A percentile compares a stretch with the other conserved stretches of the same genome.
phyloP scores from a whole-genome alignment of 2,888 invertebrate species.

The Malthinus seriepunctatus region DNA sequence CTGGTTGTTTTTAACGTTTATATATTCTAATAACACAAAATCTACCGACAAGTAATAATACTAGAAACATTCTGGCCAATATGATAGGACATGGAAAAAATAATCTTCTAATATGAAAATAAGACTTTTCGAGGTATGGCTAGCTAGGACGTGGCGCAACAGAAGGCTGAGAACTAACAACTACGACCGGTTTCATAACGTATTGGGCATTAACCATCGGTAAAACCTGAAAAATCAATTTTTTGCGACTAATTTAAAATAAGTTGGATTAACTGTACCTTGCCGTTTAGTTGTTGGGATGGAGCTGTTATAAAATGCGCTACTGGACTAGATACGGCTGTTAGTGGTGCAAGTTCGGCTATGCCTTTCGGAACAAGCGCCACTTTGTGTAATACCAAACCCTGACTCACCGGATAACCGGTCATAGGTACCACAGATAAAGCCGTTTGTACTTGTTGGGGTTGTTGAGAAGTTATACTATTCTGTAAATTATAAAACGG shows the following conservation, averaged over 20 bases:
- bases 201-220: constrained; percentile 72
- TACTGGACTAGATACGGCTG: constrained; percentile 63
- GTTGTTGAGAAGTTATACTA: constrained; percentile 7
- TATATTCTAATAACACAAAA: constrained; percentile 6
- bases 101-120: constrained; percentile 6
- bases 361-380: constrained; percentile 57
- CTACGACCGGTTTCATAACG: constrained; percentile 71
- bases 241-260: neutral
- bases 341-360: constrained; percentile 66
- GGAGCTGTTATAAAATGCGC: constrained; percentile 68
- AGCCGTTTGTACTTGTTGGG: constrained; percentile 47
- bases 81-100: constrained; percentile 2
- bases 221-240: constrained; percentile 53
- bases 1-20: neutral
- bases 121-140: constrained; percentile 12
- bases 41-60: constrained; percentile 16
- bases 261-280: constrained; percentile 56
- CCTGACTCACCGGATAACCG: constrained; percentile 50
- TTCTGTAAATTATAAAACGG: neutral
- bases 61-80: constrained; percentile 20
- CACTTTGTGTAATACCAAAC: constrained; percentile 57
- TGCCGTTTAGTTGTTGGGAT: constrained; percentile 65
- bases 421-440: constrained; percentile 49
- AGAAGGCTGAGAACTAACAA: constrained; percentile 58
- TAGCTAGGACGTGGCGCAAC: constrained; percentile 38